Evolutionary conservation across 2,113 vertebrate genomes (phyloP).

Genomic region (Sorex fumeus): DNA sequence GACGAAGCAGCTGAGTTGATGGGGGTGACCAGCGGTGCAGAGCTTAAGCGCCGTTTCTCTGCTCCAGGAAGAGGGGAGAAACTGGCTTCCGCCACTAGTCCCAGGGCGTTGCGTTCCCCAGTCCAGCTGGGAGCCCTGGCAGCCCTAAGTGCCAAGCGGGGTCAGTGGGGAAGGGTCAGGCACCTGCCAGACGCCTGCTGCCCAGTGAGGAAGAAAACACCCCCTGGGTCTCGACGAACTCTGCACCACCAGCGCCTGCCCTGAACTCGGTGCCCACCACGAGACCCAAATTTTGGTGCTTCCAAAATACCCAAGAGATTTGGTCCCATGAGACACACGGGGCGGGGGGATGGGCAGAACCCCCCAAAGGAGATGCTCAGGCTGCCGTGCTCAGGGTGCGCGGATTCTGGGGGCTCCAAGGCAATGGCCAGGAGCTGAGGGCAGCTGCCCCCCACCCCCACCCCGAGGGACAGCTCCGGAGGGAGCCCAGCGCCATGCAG

Average conservation of each 20-base stretch:
- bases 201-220: not conserved
- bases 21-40: not conserved
- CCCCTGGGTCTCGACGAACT: not conserved
- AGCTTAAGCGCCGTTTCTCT: not conserved
- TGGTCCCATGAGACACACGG: not conserved
- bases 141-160: not conserved
- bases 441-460: too few relatives aligned
- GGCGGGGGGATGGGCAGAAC: too few relatives aligned
- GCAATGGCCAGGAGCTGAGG: too few relatives aligned
- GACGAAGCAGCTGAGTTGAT: not conserved
- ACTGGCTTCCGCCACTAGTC: not conserved
- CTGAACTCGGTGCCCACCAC: not conserved
- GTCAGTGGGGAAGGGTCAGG: not conserved
- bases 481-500: not conserved
- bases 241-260: not conserved
- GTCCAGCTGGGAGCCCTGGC: accelerated
- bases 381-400: too few relatives aligned
- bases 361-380: not conserved
- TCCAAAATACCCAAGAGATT: not conserved
- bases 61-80: not conserved
- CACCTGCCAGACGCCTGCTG: not conserved
- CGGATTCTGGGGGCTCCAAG: too few relatives aligned
- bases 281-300: not conserved
- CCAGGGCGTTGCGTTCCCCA: accelerated
- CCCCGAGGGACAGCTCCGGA: too few relatives aligned